Evolutionary conservation across 2,888 invertebrate genomes (phyloP).

Genomic region (Paralinhomoeus sp.): DNA sequence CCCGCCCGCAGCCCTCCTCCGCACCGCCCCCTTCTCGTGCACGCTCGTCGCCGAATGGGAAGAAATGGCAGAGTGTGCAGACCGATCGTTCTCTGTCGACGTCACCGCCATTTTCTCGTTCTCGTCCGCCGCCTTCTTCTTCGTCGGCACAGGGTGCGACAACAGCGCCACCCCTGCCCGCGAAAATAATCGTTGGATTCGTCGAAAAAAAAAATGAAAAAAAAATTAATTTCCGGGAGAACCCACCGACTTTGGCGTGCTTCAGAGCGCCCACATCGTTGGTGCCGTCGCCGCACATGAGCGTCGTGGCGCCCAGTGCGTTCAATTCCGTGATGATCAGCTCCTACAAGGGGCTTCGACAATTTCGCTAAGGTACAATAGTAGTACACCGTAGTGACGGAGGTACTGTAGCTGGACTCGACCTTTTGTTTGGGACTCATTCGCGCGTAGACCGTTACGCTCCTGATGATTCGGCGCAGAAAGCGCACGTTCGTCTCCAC

Average conservation of each 20-base stretch:
- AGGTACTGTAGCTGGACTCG: too few relatives aligned
- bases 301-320: conserved; percentile 56
- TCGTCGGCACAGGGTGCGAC: background rate
- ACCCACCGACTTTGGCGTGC: conserved; percentile 65
- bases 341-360: conserved; percentile 34
- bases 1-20: too few relatives aligned
- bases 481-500: conserved; percentile 40
- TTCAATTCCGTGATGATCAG: conserved; percentile 70
- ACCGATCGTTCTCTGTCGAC: too few relatives aligned
- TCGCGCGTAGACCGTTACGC: conserved; percentile 73
- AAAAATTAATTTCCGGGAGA: background rate
- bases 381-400: too few relatives aligned
- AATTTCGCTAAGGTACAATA: background rate
- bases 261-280: conserved; percentile 97
- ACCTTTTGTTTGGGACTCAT: conserved; percentile 92
- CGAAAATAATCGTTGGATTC: background rate
- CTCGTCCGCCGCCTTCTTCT: too few relatives aligned
- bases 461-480: conserved; percentile 50
- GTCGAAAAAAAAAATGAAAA: background rate
- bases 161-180: background rate
- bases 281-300: conserved; percentile 99
- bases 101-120: too few relatives aligned
- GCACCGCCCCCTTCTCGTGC: too few relatives aligned
- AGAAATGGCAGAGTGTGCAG: too few relatives aligned
- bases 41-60: too few relatives aligned